Base-by-base conservation (phyloP, 1,140 invertebrate genomes). In the Platorchestia sp. region DNA sequence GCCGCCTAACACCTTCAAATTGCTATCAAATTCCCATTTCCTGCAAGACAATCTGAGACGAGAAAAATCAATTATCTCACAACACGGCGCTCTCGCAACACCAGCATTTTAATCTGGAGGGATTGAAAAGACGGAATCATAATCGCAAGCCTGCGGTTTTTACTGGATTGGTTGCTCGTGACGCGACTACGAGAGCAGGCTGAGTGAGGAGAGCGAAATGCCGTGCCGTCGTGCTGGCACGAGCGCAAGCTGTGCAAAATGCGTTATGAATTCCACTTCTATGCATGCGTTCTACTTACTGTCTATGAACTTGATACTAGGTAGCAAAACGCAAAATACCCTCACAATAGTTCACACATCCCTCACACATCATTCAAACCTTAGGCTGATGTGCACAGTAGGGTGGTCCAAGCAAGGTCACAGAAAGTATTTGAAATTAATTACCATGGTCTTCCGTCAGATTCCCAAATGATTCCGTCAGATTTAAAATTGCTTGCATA, bases 1-100 rank as follows among this genome's bases (percentile, higher is more conserved):
- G 91, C 45, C 91, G 40, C 40, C 91, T 42, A 93, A 93, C 91
- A 93, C 91, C 91, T 93, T 93, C 91, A 93, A 93, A 93, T 93
- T 93, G 91, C 91, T 93, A 93, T 93, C 91, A 93, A 93, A 93
- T 44, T 93, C 91, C 91, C 91, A 93, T 93, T 93, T 93, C 91
- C 91, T 93, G 43, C 91, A 93, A 93, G 91, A 93, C 91, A 93
- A 93, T 93, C 91, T 93, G 41, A 47, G 91, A 93, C 91, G 45
- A 45, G 91, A 93, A 93, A 93, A 93, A 93, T 93, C 47, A 93
- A 93, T 93, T 93, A 93, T 93, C 91, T 10, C 45, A 47, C 91
- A 45, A 93, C 91, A 93, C 40, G 91, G 91, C 40, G 91, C 36
- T 44, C 7, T 93, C 43, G 91, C 87, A 47, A 44, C 43, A 10